Evolutionary conservation across 2,797 vertebrate species (phyloP).

Genomic region (Channallabes apus): DNA sequence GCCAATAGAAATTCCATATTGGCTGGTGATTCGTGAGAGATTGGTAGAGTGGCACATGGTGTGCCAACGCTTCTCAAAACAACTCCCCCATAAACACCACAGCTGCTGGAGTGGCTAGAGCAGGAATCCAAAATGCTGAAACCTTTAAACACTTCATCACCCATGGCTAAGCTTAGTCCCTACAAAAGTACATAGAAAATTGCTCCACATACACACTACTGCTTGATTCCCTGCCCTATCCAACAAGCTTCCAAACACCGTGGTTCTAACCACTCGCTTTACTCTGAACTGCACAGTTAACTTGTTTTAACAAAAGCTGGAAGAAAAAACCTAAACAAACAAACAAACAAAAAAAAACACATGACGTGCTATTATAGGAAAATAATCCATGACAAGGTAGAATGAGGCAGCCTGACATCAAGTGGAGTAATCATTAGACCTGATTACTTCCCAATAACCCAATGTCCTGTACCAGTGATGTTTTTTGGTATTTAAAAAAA

Average conservation of each 20-base stretch:
- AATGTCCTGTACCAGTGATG: not conserved
- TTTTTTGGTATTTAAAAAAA: no score
- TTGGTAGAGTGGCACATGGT: not conserved
- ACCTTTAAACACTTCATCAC: constrained; percentile 20
- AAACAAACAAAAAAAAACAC: no score
- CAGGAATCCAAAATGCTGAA: constrained; percentile 20
- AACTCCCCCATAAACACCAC: constrained; percentile 23
- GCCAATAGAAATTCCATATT: constrained; percentile 23
- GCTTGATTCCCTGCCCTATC: no score
- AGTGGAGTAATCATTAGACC: not conserved
- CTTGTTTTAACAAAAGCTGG: no score
- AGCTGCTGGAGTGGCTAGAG: constrained; percentile 25
- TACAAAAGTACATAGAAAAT: not conserved
- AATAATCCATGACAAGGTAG: not conserved
- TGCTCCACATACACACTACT: not conserved
- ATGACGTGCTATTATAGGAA: not conserved
- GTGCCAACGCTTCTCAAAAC: constrained; percentile 17
- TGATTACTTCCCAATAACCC: not conserved
- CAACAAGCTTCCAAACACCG: not conserved
- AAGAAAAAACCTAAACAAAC: not conserved
- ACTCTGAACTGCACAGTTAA: not conserved
- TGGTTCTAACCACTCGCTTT: not conserved
- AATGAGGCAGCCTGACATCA: not conserved
- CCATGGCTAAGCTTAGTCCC: constrained; percentile 10
- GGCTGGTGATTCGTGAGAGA: not conserved